Percentiles rank a stretch among this genome's conserved stretches.
Conservation (phyloP, 2,113 vertebrate genomes). For the Calypte anna region DNA sequence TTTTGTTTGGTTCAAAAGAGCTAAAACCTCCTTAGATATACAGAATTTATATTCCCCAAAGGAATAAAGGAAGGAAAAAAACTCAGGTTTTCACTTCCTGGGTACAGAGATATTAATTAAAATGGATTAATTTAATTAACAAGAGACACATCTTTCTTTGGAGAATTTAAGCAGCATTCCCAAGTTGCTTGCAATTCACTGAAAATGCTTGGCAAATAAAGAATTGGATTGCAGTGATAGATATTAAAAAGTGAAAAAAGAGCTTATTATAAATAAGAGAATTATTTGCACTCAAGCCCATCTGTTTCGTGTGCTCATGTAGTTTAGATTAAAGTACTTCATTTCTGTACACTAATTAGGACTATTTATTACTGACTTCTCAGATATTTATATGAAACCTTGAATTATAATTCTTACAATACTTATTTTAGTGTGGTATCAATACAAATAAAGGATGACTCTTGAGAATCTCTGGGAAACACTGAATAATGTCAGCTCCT, state of each 20-base stretch:
- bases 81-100: background rate
- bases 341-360: conserved; percentile 47
- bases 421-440: background rate
- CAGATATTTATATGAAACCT: background rate
- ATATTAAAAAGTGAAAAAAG: conserved; percentile 6
- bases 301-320: conserved; percentile 28
- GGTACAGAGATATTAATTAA: background rate
- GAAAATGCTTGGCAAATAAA: conserved; percentile 21
- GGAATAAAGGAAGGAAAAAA: background rate
- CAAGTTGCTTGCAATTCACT: background rate
- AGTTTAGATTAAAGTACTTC: conserved; percentile 47
- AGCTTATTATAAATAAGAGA: conserved; percentile 11
- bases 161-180: background rate
- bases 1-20: background rate
- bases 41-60: background rate
- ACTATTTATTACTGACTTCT: conserved; percentile 46
- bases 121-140: conserved; percentile 34
- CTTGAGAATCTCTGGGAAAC: conserved; percentile 5
- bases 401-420: conserved; percentile 16
- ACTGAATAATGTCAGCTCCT: background rate
- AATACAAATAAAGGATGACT: conserved; percentile 3
- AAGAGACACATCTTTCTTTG: background rate
- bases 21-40: background rate
- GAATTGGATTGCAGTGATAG: background rate
- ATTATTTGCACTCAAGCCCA: conserved; percentile 39